Conservation (phyloP, 1,140 invertebrate species). For the Diabrotica virgifera region DNA sequence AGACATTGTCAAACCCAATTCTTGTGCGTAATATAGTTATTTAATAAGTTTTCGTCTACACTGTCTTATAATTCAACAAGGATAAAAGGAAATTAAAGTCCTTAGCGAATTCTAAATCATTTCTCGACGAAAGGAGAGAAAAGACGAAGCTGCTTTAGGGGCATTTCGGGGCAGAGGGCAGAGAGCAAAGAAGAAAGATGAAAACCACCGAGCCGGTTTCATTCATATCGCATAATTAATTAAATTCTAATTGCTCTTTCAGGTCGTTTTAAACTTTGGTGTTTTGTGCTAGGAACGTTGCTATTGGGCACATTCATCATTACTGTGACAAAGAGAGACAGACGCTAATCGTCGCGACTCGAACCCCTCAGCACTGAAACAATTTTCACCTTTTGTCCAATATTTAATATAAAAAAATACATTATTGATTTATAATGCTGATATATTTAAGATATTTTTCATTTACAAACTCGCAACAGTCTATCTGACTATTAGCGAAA, state of each 20-base stretch:
- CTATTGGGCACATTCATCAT: constrained; percentile 46
- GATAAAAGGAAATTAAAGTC: constrained; percentile 37
- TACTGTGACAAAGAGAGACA: constrained; percentile 43
- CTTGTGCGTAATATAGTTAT: constrained; percentile 22
- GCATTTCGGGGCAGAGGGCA: constrained; percentile 24
- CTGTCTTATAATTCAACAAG: constrained; percentile 26
- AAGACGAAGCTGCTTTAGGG: constrained; percentile 20
- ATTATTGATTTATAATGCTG: too few relatives aligned
- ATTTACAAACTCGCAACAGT: too few relatives aligned
- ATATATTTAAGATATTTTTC: too few relatives aligned
- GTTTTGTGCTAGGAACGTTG: constrained; percentile 40
- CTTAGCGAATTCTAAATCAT: constrained; percentile 36
- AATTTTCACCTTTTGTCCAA: background rate
- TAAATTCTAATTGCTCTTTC: constrained; percentile 48
- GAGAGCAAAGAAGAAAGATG: constrained; percentile 30
- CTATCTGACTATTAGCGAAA: too few relatives aligned
- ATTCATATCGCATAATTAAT: constrained; percentile 49
- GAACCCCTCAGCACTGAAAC: constrained; percentile 5
- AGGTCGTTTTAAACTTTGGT: constrained; percentile 43
- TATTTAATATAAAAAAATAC: too few relatives aligned
- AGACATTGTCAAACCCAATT: constrained; percentile 18
- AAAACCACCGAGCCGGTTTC: constrained; percentile 19
- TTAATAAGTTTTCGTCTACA: constrained; percentile 17
- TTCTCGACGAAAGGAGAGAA: constrained; percentile 30
- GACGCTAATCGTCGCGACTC: constrained; percentile 38